Conservation (phyloP, 2,888 invertebrate species). For the Torymus texanus region DNA sequence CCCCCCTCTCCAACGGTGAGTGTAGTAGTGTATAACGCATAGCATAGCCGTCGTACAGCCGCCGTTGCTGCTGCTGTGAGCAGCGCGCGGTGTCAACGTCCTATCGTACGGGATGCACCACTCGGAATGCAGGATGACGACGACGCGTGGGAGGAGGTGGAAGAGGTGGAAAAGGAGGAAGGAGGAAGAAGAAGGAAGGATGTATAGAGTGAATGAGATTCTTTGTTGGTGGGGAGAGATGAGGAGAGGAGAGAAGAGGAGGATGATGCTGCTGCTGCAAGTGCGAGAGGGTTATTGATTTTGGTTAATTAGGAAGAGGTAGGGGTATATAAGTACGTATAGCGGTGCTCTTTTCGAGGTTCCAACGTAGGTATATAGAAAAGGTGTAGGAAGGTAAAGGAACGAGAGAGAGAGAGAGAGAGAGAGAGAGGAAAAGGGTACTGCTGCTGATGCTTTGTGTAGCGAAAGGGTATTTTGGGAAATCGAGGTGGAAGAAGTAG, state of each 20-base stretch:
- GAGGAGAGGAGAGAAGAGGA: slow-evolving; percentile 7
- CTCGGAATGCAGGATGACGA: slow-evolving; percentile 65
- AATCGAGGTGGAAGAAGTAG: no score
- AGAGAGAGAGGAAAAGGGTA: no score
- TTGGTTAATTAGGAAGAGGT: slow-evolving; percentile 1
- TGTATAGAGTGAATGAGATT: slow-evolving; percentile 6
- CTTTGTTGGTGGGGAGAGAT: not conserved
- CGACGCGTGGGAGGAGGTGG: slow-evolving; percentile 40
- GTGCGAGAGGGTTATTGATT: slow-evolving; percentile 5
- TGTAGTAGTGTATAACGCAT: no score
- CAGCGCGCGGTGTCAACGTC: not conserved
- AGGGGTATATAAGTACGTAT: not conserved
- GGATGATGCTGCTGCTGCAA: not conserved
- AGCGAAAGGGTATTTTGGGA: no score
- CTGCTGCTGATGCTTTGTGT: no score
- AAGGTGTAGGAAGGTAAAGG: no score
- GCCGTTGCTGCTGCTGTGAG: not conserved
- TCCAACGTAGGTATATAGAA: no score
- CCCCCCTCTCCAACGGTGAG: no score
- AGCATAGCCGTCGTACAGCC: slow-evolving; percentile 51
- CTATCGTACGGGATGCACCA: slow-evolving; percentile 55
- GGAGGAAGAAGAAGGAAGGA: not conserved
- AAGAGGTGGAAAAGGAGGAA: slow-evolving; percentile 15
- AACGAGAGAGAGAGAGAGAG: no score
- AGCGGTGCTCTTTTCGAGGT: no score